A percentile compares a stretch with the other conserved stretches of the same genome.
phyloP scores from a whole-genome alignment of 2,113 vertebrate species.

The Aldabrachelys gigantea region DNA sequence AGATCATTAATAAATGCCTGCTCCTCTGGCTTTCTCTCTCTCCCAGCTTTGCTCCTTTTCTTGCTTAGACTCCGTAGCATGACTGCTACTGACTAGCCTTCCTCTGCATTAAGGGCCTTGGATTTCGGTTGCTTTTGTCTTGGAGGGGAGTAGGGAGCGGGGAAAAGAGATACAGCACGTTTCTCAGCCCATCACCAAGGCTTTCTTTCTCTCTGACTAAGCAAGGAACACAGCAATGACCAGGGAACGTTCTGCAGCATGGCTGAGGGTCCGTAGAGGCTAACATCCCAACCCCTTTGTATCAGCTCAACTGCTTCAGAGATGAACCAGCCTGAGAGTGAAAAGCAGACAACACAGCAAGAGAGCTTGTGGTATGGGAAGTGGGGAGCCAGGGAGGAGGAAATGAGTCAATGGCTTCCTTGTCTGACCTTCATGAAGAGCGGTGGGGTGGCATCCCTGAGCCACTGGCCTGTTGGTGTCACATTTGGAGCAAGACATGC shows the following conservation, averaged over 20 bases:
- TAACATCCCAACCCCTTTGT: background rate
- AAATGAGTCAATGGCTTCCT: background rate
- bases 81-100: background rate
- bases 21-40: background rate
- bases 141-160: background rate
- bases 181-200: background rate
- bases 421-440: background rate
- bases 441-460: background rate
- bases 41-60: background rate
- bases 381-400: background rate
- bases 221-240: background rate
- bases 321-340: background rate
- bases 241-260: rapidly evolving
- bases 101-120: slow-evolving; percentile 21
- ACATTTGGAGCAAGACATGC: background rate
- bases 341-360: background rate
- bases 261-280: background rate
- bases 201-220: background rate
- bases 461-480: background rate
- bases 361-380: rapidly evolving
- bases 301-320: background rate
- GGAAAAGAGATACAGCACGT: background rate
- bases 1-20: background rate
- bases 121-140: background rate
- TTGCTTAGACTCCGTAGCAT: background rate